Evolutionary conservation across 2,113 vertebrate genomes (phyloP).

Genomic region (Falco punctatus): DNA sequence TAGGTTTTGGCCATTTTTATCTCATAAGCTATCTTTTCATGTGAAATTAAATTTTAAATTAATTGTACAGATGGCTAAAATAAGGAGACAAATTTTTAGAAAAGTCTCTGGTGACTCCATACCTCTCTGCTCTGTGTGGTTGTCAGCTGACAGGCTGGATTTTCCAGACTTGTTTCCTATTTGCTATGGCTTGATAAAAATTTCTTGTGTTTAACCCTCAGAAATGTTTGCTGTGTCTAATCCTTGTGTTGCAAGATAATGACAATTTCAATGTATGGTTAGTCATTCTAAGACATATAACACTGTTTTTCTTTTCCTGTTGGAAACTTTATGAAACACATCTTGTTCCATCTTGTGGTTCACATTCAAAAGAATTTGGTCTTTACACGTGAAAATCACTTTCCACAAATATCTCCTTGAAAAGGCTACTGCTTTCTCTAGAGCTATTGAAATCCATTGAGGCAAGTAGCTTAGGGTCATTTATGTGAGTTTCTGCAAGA

Average conservation of each 20-base stretch:
- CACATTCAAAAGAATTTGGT: background rate
- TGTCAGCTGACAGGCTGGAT: too few species aligned
- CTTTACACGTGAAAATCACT: background rate
- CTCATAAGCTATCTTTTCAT: background rate
- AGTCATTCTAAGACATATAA: background rate
- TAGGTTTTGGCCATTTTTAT: background rate
- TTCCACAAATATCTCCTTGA: background rate
- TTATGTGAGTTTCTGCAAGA: background rate
- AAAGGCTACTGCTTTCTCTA: background rate
- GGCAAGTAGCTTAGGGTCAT: background rate
- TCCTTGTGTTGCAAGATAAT: background rate
- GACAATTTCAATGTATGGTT: rapidly evolving
- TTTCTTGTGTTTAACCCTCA: background rate
- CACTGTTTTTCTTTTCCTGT: background rate
- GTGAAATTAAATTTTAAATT: background rate
- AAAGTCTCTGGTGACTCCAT: background rate
- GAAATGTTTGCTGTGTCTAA: background rate
- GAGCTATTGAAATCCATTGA: background rate
- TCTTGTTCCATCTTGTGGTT: background rate
- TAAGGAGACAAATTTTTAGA: background rate
- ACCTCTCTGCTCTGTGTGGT: background rate
- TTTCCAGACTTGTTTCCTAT: background rate
- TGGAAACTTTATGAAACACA: too few species aligned
- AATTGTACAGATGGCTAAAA: background rate
- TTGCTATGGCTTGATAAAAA: background rate